These are phyloP conservation scores for Cygnus olor DNA, from an alignment of 2,797 vertebrate species.

Conservation along the genomic window DNA sequence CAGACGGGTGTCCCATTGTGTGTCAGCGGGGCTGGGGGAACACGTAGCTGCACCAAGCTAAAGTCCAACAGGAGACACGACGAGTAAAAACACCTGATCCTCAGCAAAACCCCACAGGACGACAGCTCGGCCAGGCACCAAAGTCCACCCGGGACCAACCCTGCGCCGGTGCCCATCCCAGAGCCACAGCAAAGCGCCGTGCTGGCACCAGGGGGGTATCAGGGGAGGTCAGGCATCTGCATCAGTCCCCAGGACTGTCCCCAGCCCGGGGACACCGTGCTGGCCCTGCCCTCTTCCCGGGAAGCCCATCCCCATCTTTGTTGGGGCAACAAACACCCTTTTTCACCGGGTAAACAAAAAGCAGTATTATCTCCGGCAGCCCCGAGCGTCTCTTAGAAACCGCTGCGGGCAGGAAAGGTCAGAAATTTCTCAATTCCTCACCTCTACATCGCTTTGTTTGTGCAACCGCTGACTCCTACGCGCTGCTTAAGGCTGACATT, in stretches of 20 bases:
- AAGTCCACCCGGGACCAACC: background rate
- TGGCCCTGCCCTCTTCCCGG: background rate
- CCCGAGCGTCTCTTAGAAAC: conserved; percentile 25
- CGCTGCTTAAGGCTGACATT: background rate
- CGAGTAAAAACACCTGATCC: background rate
- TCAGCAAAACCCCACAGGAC: background rate
- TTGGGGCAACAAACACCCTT: background rate
- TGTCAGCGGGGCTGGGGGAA: background rate
- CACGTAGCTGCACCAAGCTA: background rate
- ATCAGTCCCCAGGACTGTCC: background rate
- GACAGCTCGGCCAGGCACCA: background rate
- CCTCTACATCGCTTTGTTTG: conserved; percentile 40
- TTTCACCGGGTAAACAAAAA: conserved; percentile 50
- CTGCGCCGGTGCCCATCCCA: background rate
- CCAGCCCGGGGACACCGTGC: background rate
- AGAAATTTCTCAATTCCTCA: conserved; percentile 45
- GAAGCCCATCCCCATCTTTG: background rate
- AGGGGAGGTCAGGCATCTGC: background rate
- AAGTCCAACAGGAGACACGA: conserved; percentile 6
- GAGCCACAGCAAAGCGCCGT: no score
- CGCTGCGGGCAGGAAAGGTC: background rate
- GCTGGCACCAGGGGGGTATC: background rate
- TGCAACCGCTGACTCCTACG: conserved; percentile 26
- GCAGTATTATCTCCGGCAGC: background rate
- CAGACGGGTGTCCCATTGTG: background rate